Percentiles rank a stretch among this genome's conserved stretches.
Evolutionary conservation across 1,140 invertebrate species (phyloP).

Genomic region (Probaryconus sp.): DNA sequence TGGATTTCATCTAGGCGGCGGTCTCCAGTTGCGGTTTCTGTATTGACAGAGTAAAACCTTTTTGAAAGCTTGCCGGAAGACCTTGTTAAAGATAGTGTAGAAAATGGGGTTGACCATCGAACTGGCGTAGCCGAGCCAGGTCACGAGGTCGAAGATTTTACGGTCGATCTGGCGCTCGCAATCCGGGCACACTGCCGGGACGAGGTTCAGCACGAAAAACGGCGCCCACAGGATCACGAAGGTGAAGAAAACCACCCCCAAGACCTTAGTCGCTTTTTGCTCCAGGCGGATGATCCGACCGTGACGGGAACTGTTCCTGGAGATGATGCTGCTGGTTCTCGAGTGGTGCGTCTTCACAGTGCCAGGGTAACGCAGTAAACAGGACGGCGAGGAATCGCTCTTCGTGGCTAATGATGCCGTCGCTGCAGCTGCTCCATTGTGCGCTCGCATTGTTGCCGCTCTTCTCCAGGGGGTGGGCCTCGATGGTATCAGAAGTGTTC

Average conservation of each 20-base stretch:
- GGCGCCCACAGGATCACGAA: conserved; percentile 96
- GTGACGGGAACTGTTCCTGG: conserved; percentile 87
- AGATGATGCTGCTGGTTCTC: conserved; percentile 88
- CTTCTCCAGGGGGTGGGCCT: conserved; percentile 78
- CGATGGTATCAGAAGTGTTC: conserved; percentile 71
- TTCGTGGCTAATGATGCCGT: conserved; percentile 65
- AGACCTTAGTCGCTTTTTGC: conserved; percentile 95
- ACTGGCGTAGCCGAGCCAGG: conserved; percentile 95
- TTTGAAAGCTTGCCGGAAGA: conserved; percentile 93
- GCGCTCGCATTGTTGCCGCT: conserved; percentile 80
- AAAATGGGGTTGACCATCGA: conserved; percentile 97
- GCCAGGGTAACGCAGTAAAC: conserved; percentile 72
- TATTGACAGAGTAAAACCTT: conserved; percentile 87
- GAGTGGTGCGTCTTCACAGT: conserved; percentile 82
- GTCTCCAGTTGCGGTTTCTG: conserved; percentile 66
- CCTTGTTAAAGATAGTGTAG: conserved; percentile 96
- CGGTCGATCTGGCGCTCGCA: conserved; percentile 86
- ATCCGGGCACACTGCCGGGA: conserved; percentile 86
- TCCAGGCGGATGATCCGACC: conserved; percentile 89
- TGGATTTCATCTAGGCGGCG: conserved; percentile 64
- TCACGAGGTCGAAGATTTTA: conserved; percentile 90
- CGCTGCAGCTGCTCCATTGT: conserved; percentile 73
- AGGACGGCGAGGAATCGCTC: conserved; percentile 74
- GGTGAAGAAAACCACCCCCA: conserved; percentile 95
- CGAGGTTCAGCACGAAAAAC: conserved; percentile 93